These are phyloP conservation scores for Pangasius krempfi DNA, from an alignment of 2,797 vertebrate genomes.

Conservation along the genomic window DNA sequence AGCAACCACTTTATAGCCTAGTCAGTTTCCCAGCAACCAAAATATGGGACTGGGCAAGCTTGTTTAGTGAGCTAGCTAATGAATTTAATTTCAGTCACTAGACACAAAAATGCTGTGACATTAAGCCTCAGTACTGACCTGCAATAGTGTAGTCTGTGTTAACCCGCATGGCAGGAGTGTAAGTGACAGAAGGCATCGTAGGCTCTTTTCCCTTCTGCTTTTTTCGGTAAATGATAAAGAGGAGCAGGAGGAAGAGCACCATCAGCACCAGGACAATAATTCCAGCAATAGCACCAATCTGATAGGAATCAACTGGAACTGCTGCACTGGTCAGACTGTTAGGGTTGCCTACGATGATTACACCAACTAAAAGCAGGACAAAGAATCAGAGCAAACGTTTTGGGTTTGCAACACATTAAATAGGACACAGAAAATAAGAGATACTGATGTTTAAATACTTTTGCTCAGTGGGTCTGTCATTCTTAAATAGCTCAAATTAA, in stretches of 20 bases:
- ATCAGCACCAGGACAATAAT: constrained; percentile 89
- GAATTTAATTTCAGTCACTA: not conserved
- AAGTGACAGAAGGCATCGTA: constrained; percentile 87
- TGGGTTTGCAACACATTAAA: not conserved
- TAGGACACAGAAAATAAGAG: not conserved
- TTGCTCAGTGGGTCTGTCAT: not conserved
- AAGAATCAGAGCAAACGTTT: not conserved
- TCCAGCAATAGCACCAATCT: constrained; percentile 90
- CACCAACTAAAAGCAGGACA: constrained; percentile 76
- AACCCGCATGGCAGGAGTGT: constrained; percentile 87
- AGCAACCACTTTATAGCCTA: not conserved
- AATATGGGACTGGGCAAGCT: too few relatives aligned
- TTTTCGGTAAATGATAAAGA: constrained; percentile 91
- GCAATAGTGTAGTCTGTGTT: constrained; percentile 83
- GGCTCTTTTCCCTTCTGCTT: constrained; percentile 93
- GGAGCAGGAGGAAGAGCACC: constrained; percentile 86
- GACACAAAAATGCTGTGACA: not conserved
- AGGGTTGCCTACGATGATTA: constrained; percentile 86
- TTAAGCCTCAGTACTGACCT: constrained; percentile 71
- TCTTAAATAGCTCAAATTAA: not conserved
- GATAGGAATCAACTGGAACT: constrained; percentile 88
- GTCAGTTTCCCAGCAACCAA: not conserved
- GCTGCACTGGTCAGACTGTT: constrained; percentile 91
- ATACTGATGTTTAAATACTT: not conserved
- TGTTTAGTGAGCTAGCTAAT: too few relatives aligned